Evolutionary conservation across 2,113 vertebrate genomes (phyloP).

Genomic region (Tyto alba): DNA sequence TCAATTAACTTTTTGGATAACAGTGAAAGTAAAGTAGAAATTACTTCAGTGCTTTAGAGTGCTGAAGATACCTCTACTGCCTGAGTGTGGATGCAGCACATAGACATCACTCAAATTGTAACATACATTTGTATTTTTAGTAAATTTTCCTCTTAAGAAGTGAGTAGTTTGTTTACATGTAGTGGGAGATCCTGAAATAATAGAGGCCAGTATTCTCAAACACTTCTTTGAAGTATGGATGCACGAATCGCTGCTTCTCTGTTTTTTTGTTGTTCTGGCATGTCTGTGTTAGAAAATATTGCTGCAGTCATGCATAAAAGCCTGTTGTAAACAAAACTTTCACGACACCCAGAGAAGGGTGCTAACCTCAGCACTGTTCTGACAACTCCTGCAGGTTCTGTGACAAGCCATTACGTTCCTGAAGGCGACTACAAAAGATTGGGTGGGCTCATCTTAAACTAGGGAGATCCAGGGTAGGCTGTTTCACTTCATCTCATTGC

Average conservation of each 20-base stretch:
- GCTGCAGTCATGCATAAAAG: background rate
- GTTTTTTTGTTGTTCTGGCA: background rate
- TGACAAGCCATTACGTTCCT: background rate
- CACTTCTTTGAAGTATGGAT: background rate
- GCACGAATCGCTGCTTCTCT: background rate
- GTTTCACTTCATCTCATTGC: background rate
- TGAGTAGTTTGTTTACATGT: background rate
- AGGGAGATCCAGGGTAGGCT: background rate
- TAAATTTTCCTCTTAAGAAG: background rate
- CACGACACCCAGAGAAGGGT: background rate
- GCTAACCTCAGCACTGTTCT: background rate
- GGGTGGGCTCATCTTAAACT: background rate
- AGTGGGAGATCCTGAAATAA: background rate
- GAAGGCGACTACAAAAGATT: background rate
- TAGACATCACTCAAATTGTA: accelerated
- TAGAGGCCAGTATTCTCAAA: background rate
- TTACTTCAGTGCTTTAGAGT: background rate
- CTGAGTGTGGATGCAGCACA: background rate
- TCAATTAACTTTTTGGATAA: background rate
- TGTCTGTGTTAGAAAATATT: background rate
- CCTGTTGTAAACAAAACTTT: background rate
- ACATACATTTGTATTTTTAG: background rate
- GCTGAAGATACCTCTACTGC: background rate
- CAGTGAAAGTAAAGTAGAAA: background rate
- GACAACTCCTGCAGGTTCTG: background rate